Conservation (phyloP, 92 coral and sea anemone species). For the Porites lobata region DNA sequence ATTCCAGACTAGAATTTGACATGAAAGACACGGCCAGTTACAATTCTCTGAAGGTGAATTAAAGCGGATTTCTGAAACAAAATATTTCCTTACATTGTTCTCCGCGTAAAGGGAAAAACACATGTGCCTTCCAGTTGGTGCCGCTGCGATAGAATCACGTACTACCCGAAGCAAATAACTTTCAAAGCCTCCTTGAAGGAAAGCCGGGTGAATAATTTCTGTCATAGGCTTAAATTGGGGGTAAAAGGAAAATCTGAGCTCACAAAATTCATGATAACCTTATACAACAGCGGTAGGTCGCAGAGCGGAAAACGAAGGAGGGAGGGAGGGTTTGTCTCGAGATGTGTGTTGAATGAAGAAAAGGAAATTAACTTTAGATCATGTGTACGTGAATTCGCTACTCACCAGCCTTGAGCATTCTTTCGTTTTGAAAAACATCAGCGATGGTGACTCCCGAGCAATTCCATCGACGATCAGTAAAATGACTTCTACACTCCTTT, state of each 20-base stretch:
- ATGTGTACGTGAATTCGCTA: background rate
- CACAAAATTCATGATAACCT: constrained; percentile 9
- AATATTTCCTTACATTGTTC: constrained; percentile 42
- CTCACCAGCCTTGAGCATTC: constrained; percentile 88
- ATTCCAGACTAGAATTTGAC: constrained; percentile 12
- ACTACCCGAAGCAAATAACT: background rate
- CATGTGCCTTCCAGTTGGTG: constrained; percentile 18
- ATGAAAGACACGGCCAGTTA: constrained; percentile 29
- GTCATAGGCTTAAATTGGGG: background rate
- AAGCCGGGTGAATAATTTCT: background rate
- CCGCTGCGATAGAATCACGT: background rate
- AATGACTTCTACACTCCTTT: constrained; percentile 84
- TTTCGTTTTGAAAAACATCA: constrained; percentile 81
- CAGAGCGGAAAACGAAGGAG: constrained; percentile 6
- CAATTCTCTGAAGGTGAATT: constrained; percentile 1
- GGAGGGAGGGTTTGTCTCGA: background rate
- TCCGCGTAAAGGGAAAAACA: constrained; percentile 14
- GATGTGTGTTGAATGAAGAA: background rate
- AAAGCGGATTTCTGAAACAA: constrained; percentile 48
- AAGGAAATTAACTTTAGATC: constrained; percentile 18
- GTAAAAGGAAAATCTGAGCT: background rate
- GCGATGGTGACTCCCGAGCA: constrained; percentile 88
- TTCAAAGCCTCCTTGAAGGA: background rate
- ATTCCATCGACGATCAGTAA: constrained; percentile 88
- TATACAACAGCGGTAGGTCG: constrained; percentile 4